Evolutionary conservation across 2,888 invertebrate genomes (phyloP), one percentile per base, ranked within the genome.

Genomic region (Bembecia ichneumoniformis): DNA sequence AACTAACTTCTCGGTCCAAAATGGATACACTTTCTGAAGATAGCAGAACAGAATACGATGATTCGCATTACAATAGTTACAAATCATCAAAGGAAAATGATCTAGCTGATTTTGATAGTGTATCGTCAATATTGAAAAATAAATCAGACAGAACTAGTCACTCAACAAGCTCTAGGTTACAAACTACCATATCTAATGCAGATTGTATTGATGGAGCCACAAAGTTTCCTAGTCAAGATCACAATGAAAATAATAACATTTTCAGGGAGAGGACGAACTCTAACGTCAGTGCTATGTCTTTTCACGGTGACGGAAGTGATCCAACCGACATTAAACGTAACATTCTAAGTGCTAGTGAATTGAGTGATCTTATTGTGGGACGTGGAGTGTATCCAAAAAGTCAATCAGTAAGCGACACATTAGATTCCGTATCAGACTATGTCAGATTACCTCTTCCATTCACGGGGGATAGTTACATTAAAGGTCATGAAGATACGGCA

Each of bases 391-490:
- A 95, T 79, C 95, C 87, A 36, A 86, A 86, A 64, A 78, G 74
- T 55, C 94, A 94, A 66, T 94, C 94, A 1, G 93, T 96, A 43
- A 95, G 95, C 63, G 92, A 92, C 58, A 95, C 94, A 0, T 88
- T 96, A 64, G 95, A 96, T 71, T 96, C 96, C 0, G 95, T 96
- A 64, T 95, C 95, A 28, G 96, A 96, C 74, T 96, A 96, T 70
- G 96, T 96, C 1, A 94, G 95, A 53, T 82, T 95, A 66, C 91
- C 92, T 1, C 62, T 90, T 48, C 88, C 89, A 0, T 84, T 89
- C 68, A 79, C 70, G 58, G 89, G 89, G 16, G 89, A 89, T 58
- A 89, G 89, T 67, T 90, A 90, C 63, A 80, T 90, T 53, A 84
- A 88, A 56, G 89, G 89, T 1, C 89, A 89, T 55, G 88, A 89